Evolutionary conservation across 1,140 invertebrate genomes (phyloP).

Genomic region (Sycophila sp.): DNA sequence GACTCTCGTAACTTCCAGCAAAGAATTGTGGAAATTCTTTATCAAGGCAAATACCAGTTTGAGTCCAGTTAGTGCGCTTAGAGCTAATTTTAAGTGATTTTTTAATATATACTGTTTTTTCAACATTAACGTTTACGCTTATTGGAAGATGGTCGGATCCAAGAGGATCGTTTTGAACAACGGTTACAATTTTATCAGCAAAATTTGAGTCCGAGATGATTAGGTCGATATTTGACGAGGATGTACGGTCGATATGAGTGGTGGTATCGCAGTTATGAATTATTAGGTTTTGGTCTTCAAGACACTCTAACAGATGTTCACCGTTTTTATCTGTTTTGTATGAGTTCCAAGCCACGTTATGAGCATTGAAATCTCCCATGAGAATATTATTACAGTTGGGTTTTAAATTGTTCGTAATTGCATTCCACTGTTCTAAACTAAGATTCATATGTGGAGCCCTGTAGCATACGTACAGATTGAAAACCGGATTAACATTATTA

Average conservation of each 20-base stretch:
- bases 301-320: background rate
- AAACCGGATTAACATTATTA: background rate
- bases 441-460: background rate
- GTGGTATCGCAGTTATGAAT: background rate
- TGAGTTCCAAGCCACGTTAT: background rate
- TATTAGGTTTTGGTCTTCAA: background rate
- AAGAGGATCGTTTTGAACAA: no score
- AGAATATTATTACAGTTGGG: background rate
- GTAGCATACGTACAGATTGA: background rate
- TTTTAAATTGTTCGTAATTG: background rate
- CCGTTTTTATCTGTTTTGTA: background rate
- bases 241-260: background rate
- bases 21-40: background rate
- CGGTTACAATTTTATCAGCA: no score
- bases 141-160: constrained; percentile 53
- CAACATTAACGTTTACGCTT: constrained; percentile 40
- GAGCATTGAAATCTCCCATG: constrained; percentile 3
- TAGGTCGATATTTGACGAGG: background rate
- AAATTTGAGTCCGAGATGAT: constrained; percentile 30
- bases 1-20: background rate
- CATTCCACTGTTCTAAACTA: background rate
- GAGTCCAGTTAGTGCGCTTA: background rate
- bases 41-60: background rate
- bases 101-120: constrained; percentile 28
- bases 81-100: constrained; percentile 26